Evolutionary conservation across 2,113 vertebrate species (phyloP), one percentile per base, ranked within the genome.

Genomic region (Pampusana beccarii): DNA sequence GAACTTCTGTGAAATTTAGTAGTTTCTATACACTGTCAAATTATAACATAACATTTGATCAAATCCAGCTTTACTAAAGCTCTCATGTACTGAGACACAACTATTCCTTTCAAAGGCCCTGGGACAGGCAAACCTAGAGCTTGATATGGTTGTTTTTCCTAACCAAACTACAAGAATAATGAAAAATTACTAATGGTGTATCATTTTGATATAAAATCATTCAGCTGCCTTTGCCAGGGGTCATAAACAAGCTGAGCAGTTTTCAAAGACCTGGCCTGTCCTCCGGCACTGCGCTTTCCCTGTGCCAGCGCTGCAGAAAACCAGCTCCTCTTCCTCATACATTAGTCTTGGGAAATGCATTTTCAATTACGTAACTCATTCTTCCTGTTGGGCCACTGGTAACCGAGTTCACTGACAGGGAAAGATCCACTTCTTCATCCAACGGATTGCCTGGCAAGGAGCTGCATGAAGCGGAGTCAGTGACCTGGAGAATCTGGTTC

Each of bases 241-340:
- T 91, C 8, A 23, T 80, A 96, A 96, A 93, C 91, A 95, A 86
- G 79, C 94, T 93, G 94, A 95, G 78, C 87, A 79, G 61, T 96
- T 95, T 95, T 71, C 91, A 75, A 19, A 92, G 95, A 89, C 82
- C 50, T 62, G 81, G 91, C 92, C 91, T 97, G 92, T 97, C 94
- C 95, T 94, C 93, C 94, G 82, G 95, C 91, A 74, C 95, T 94
- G 89, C 87, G 87, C 73, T 66, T 89, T 88, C 94, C 85, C 91
- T 90, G 54, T 58, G 78, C 86, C 58, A 95, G 87, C 84, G 89
- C 89, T 81, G 94, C 93, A 88, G 87, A 75, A 86, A 92, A 3
- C 77, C 86, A 90, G 82, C 89, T 93, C 42, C 81, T 93, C 75
- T 74, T 92, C 73, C 80, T 88, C 93, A 92, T 90, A 90, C 60